A percentile compares a stretch with the other conserved stretches of the same genome.
Conservation (phyloP, 2,888 invertebrate genomes). For the Hymenopus coronatus region DNA sequence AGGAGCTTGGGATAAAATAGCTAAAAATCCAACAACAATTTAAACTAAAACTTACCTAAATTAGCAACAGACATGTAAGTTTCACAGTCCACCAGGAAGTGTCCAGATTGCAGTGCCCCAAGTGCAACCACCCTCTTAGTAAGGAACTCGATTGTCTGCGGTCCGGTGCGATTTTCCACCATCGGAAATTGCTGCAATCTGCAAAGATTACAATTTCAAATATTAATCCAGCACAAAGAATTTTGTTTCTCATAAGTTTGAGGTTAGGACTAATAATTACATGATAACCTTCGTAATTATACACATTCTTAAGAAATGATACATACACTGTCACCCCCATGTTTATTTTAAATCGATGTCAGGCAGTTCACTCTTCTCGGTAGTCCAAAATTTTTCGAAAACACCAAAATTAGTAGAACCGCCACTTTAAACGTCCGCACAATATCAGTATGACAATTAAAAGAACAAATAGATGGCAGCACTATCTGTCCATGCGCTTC, state of each 20-base stretch:
- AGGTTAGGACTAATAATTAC: background rate
- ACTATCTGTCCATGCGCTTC: background rate
- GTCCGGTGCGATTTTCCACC: conserved; percentile 85
- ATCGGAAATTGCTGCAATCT: conserved; percentile 84
- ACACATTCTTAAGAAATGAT: background rate
- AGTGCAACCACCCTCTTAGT: conserved; percentile 81
- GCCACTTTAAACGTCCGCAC: background rate
- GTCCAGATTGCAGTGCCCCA: conserved; percentile 84
- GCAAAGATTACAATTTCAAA: conserved; percentile 11
- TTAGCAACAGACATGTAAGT: conserved; percentile 80
- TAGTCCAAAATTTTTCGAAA: background rate
- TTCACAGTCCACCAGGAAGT: conserved; percentile 92
- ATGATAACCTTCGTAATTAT: background rate
- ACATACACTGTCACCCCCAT: conserved; percentile 5
- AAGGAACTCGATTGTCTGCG: conserved; percentile 81
- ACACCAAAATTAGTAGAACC: background rate
- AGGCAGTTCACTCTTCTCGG: background rate
- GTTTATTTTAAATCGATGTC: too few species aligned
- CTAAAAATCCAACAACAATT: background rate
- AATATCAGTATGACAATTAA: background rate
- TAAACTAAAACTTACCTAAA: conserved; percentile 52
- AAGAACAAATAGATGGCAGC: background rate
- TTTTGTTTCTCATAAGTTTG: background rate
- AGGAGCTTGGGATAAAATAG: too few species aligned
- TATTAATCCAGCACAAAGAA: background rate